Conservation (phyloP, 1,140 invertebrate species). For the Drosophila sturtevanti region DNA sequence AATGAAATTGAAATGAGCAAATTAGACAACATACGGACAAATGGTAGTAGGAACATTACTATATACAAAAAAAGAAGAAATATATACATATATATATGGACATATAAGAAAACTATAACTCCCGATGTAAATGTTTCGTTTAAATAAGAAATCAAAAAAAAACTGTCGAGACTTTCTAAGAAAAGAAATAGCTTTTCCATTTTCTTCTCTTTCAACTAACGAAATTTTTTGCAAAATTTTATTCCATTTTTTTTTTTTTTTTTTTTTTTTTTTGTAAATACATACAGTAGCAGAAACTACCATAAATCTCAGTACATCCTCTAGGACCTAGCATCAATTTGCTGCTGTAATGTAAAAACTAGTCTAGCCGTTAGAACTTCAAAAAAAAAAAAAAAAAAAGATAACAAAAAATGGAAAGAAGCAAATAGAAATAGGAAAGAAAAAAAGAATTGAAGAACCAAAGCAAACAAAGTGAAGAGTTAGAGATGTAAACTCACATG, state of each 20-base stretch:
- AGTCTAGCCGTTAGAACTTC: constrained; percentile 70
- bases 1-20: constrained; percentile 80
- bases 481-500: constrained; percentile 60
- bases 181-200: neutral
- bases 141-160: constrained; percentile 5
- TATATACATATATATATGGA: too few relatives aligned
- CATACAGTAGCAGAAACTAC: constrained; percentile 41
- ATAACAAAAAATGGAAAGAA: neutral
- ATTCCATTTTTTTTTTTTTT: neutral
- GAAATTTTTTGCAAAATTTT: too few relatives aligned
- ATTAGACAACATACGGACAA: constrained; percentile 64
- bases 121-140: neutral
- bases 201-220: neutral
- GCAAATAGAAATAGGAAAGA: constrained; percentile 38
- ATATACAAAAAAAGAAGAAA: constrained; percentile 1
- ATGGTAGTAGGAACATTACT: constrained; percentile 2
- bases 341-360: constrained; percentile 64
- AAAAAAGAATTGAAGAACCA: constrained; percentile 27
- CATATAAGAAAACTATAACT: neutral
- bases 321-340: constrained; percentile 51
- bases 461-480: constrained; percentile 27
- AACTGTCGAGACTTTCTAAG: neutral
- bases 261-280: constrained; percentile 10
- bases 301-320: constrained; percentile 70
- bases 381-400: constrained; percentile 48